Percentiles rank a stretch among this genome's conserved stretches.
phyloP scores from a whole-genome alignment of 2,888 invertebrate genomes.

The Agonopterix arenella region DNA sequence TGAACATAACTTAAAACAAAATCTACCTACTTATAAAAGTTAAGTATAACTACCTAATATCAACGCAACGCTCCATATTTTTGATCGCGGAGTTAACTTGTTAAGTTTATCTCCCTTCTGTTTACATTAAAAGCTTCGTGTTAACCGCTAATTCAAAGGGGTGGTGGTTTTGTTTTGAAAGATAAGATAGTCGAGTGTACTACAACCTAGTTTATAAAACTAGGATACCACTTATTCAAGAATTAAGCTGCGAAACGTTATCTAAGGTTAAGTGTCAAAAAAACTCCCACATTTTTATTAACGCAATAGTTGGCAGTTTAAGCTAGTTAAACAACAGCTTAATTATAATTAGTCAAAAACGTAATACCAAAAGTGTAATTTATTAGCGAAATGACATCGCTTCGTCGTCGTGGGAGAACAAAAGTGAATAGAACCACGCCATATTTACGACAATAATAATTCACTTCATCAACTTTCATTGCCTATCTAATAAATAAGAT shows the following conservation, averaged over 20 bases:
- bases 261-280: too few species aligned
- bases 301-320: neutral
- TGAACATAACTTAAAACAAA: too few species aligned
- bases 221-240: too few species aligned
- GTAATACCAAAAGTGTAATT: conserved; percentile 26
- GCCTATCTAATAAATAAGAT: conserved; percentile 24
- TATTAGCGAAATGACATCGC: conserved; percentile 48
- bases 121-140: conserved; percentile 1
- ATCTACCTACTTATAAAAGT: too few species aligned
- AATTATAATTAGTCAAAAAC: conserved; percentile 19
- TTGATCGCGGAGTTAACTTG: too few species aligned
- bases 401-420: conserved; percentile 66
- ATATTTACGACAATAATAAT: conserved; percentile 48
- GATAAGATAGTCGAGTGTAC: conserved; percentile 5
- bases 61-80: too few species aligned
- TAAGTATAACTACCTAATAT: too few species aligned
- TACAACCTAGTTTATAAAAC: too few species aligned
- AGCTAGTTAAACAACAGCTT: neutral
- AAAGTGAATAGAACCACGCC: conserved; percentile 50
- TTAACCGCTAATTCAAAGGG: neutral
- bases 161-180: conserved; percentile 6
- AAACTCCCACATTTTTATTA: too few species aligned
- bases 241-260: too few species aligned
- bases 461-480: conserved; percentile 60
- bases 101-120: neutral